phyloP scores from a whole-genome alignment of 2,888 invertebrate genomes.

The Sisyra terminalis region DNA sequence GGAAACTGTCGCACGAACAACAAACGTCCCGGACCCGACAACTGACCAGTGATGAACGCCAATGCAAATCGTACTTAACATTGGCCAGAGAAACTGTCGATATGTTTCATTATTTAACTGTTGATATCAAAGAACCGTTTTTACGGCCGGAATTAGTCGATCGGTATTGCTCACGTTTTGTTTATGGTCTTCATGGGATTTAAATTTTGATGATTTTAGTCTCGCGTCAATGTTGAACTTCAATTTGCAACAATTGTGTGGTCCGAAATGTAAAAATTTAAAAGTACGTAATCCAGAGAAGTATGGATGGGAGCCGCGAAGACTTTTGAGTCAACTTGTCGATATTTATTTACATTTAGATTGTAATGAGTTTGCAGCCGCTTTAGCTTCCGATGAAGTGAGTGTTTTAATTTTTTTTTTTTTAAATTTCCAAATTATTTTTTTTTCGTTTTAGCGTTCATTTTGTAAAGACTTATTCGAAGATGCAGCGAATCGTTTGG shows the following conservation, averaged over 20 bases:
- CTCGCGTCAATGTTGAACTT: slow-evolving; percentile 97
- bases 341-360: slow-evolving; percentile 95
- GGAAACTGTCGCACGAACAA: slow-evolving; percentile 43
- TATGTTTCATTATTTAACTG: slow-evolving; percentile 93
- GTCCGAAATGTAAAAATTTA: slow-evolving; percentile 85
- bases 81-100: slow-evolving; percentile 91
- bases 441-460: slow-evolving; percentile 51
- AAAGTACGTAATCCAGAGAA: slow-evolving; percentile 87
- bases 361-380: slow-evolving; percentile 78
- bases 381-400: slow-evolving; percentile 92
- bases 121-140: slow-evolving; percentile 89
- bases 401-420: slow-evolving; percentile 13
- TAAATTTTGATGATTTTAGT: too few relatives aligned
- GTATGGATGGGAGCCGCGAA: slow-evolving; percentile 94
- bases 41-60: slow-evolving; percentile 67
- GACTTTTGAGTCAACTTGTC: slow-evolving; percentile 78
- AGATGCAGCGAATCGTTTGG: slow-evolving; percentile 71
- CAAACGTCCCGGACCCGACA: slow-evolving; percentile 64
- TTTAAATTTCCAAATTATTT: slow-evolving; percentile 5
- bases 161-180: slow-evolving; percentile 11
- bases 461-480: slow-evolving; percentile 86
- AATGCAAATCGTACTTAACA: slow-evolving; percentile 80
- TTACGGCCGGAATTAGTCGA: slow-evolving; percentile 85
- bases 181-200: too few relatives aligned
- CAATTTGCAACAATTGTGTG: slow-evolving; percentile 91